These are phyloP conservation scores for Tachina fera DNA, from an alignment of 2,888 invertebrate species.

Conservation along the genomic window DNA sequence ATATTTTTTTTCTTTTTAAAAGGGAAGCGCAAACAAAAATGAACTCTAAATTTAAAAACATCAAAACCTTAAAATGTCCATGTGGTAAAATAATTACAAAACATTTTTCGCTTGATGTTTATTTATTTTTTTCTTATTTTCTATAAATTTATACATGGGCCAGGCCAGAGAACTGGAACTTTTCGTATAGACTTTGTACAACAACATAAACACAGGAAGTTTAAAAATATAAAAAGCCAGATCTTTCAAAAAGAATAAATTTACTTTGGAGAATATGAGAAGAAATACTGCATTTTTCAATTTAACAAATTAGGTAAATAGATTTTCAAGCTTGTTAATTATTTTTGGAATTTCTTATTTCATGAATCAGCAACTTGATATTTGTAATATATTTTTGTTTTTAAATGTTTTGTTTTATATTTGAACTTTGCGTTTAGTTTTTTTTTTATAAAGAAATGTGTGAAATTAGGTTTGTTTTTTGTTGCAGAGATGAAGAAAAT, in stretches of 20 bases:
- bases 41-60: constrained; percentile 26
- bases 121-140: background rate
- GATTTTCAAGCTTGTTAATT: constrained; percentile 17
- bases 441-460: background rate
- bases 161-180: constrained; percentile 27
- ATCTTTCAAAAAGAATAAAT: background rate
- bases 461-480: constrained; percentile 16
- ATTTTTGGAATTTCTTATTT: constrained; percentile 8
- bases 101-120: constrained; percentile 38
- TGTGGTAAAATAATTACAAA: constrained; percentile 69
- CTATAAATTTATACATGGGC: background rate
- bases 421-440: constrained; percentile 45
- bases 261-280: too few species aligned
- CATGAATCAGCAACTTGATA: background rate
- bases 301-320: constrained; percentile 28
- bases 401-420: constrained; percentile 23
- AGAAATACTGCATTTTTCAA: background rate
- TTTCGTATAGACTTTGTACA: constrained; percentile 3
- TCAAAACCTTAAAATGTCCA: constrained; percentile 62
- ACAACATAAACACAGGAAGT: constrained; percentile 56
- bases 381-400: constrained; percentile 7
- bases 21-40: constrained; percentile 32
- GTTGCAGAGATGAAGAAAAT: background rate
- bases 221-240: constrained; percentile 56
- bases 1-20: constrained; percentile 14